phyloP scores from a whole-genome alignment of 2,888 invertebrate genomes.

The Polietes domitor region DNA sequence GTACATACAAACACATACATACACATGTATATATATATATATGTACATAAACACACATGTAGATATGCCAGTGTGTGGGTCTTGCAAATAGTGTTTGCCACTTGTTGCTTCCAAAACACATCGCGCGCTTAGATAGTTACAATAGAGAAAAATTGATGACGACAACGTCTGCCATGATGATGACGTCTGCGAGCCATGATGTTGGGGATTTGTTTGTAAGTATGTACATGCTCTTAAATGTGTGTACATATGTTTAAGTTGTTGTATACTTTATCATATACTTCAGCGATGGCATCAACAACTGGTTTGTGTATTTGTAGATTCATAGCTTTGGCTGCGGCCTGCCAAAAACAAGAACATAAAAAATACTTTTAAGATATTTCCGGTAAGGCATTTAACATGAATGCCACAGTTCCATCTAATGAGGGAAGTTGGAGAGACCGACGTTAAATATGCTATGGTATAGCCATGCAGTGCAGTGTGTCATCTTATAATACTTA shows the following conservation, averaged over 20 bases:
- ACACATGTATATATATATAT: too few relatives aligned
- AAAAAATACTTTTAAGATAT: background rate
- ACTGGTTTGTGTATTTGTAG: slow-evolving; percentile 4
- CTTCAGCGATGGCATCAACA: slow-evolving; percentile 15
- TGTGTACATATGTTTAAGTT: background rate
- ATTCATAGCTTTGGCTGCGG: background rate
- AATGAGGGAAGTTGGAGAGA: too few relatives aligned
- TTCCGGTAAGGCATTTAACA: slow-evolving; percentile 8
- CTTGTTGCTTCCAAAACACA: slow-evolving; percentile 58
- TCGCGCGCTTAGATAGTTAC: slow-evolving; percentile 33
- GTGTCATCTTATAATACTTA: background rate
- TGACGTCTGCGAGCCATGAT: slow-evolving; percentile 7
- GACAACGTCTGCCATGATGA: background rate
- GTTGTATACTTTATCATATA: background rate
- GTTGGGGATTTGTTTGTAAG: background rate
- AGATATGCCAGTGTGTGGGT: slow-evolving; percentile 1
- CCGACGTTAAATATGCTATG: background rate
- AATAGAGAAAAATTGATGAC: slow-evolving; percentile 12
- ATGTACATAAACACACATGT: slow-evolving; percentile 5
- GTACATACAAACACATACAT: too few relatives aligned
- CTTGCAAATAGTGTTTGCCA: slow-evolving; percentile 59
- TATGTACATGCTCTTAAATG: too few relatives aligned
- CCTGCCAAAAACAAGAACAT: slow-evolving; percentile 1
- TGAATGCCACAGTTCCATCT: background rate
- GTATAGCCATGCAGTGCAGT: too few relatives aligned